Evolutionary conservation across 2,888 invertebrate species (phyloP).

Genomic region (Trachelus stipa): DNA sequence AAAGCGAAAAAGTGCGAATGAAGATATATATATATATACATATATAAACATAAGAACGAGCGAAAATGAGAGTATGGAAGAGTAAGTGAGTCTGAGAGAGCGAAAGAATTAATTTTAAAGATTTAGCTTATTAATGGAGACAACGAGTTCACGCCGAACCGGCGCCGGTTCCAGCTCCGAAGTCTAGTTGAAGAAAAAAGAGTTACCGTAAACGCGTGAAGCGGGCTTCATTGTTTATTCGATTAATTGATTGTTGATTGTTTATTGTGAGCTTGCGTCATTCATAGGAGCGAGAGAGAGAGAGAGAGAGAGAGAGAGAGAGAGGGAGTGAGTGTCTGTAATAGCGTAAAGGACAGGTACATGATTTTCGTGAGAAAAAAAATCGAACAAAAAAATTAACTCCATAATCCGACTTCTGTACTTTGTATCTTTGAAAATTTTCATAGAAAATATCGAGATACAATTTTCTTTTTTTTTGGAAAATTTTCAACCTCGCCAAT

Average conservation of each 20-base stretch:
- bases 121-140: constrained; percentile 5
- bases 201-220: constrained; percentile 50
- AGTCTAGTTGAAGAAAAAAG: constrained; percentile 15
- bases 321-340: neutral
- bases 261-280: constrained; percentile 17
- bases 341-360: neutral
- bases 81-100: constrained; percentile 19
- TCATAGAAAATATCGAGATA: neutral
- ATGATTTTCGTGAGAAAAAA: neutral
- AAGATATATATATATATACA: neutral
- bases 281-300: neutral
- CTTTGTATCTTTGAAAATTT: neutral
- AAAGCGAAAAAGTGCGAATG: constrained; percentile 9
- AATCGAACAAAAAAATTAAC: neutral
- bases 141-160: constrained; percentile 1
- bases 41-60: constrained; percentile 17
- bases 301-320: neutral
- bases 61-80: constrained; percentile 22
- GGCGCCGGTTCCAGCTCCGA: constrained; percentile 12
- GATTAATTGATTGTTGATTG: constrained; percentile 46
- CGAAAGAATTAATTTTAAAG: constrained; percentile 14
- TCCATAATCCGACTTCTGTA: neutral
- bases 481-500: no score
- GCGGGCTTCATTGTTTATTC: constrained; percentile 54
- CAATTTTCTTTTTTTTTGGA: no score